Percentiles rank a stretch among this genome's conserved stretches.
These are phyloP conservation scores for Temnothorax curvispinosus DNA, from an alignment of 1,140 invertebrate genomes.

Conservation along the genomic window DNA sequence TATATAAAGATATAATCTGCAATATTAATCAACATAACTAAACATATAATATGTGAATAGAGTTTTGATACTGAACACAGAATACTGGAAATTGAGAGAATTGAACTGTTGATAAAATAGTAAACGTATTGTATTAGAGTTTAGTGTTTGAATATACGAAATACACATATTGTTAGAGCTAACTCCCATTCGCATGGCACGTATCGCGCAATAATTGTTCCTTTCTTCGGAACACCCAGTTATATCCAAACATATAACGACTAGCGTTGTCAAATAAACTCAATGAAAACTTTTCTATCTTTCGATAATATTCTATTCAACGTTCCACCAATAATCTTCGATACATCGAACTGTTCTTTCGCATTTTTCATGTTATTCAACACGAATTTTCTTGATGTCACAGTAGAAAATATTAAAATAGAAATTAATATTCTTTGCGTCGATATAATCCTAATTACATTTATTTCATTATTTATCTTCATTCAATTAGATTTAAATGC, in stretches of 20 bases:
- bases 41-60: background rate
- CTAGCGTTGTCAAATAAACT: constrained; percentile 82
- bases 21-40: background rate
- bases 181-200: constrained; percentile 78
- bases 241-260: constrained; percentile 77
- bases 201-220: constrained; percentile 78
- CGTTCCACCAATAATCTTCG: constrained; percentile 58
- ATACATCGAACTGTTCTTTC: constrained; percentile 59
- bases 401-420: background rate
- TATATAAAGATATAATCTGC: background rate
- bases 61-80: background rate
- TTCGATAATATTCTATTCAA: constrained; percentile 70
- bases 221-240: constrained; percentile 77
- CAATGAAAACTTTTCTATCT: constrained; percentile 79
- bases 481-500: constrained; percentile 59
- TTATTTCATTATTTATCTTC: background rate
- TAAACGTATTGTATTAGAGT: background rate
- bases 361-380: constrained; percentile 64
- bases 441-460: background rate
- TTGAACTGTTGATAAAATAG: background rate
- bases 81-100: background rate
- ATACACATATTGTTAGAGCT: constrained; percentile 63
- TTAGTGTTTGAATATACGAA: background rate
- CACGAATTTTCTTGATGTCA: background rate
- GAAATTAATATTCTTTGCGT: background rate